Percentiles rank a stretch among this genome's conserved stretches.
phyloP scores from a whole-genome alignment of 2,797 vertebrate genomes.

The Morelia viridis region DNA sequence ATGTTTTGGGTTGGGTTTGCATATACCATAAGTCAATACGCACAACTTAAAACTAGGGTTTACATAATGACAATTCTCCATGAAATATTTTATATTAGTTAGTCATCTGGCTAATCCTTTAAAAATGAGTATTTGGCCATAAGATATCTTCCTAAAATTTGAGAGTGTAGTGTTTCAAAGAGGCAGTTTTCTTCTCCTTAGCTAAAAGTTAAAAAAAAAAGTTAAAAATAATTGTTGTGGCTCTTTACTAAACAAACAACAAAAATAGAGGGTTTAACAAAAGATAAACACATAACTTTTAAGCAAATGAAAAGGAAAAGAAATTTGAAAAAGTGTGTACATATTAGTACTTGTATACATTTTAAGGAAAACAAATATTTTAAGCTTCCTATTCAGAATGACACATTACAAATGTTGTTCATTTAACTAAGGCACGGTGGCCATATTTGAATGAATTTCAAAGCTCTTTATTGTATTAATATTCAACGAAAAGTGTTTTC shows the following conservation, averaged over 20 bases:
- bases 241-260: neutral
- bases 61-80: neutral
- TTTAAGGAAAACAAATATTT: neutral
- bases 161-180: neutral
- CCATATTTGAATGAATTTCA: neutral
- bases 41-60: neutral
- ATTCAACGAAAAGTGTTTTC: neutral
- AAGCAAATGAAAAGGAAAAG: neutral
- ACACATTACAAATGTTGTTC: neutral
- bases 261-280: neutral
- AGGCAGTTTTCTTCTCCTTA: too few species aligned
- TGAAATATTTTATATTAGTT: neutral
- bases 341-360: neutral
- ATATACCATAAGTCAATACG: neutral
- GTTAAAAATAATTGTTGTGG: neutral
- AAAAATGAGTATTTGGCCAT: neutral
- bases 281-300: neutral
- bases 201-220: too few species aligned
- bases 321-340: neutral
- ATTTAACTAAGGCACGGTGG: neutral
- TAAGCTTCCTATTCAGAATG: too few species aligned
- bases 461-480: neutral
- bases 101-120: neutral
- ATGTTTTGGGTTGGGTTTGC: neutral
- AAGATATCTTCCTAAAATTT: neutral